A percentile compares a stretch with the other conserved stretches of the same genome.
These are phyloP conservation scores for Sclerurus mexicanus DNA, from an alignment of 2,113 vertebrate species.

Conservation along the genomic window DNA sequence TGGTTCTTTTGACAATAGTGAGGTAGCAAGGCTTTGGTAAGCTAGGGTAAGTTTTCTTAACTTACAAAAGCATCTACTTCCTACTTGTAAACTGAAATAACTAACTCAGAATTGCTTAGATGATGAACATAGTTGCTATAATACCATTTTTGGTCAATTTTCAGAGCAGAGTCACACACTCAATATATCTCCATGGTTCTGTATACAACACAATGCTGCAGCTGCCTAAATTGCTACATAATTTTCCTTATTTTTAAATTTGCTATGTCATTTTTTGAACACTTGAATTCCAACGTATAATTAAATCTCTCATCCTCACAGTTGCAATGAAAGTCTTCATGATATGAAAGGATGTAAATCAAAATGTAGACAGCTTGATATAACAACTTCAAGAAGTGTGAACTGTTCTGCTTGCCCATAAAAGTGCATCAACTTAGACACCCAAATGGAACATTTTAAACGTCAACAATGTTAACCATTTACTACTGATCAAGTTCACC, in stretches of 20 bases:
- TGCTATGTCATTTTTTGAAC: neutral
- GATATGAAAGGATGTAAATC: neutral
- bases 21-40: neutral
- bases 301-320: slow-evolving; percentile 21
- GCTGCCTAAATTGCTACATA: neutral
- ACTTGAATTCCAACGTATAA: slow-evolving; percentile 6
- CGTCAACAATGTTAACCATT: neutral
- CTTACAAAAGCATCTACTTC: neutral
- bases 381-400: neutral
- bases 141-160: neutral
- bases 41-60: neutral
- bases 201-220: neutral
- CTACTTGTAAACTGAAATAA: neutral
- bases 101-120: neutral
- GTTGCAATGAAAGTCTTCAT: neutral
- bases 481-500: neutral
- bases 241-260: slow-evolving; percentile 36
- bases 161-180: neutral
- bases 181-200: neutral
- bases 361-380: slow-evolving; percentile 16
- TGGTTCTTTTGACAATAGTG: neutral
- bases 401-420: neutral
- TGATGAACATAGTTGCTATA: neutral
- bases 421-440: neutral
- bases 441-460: neutral